Conservation (phyloP, 2,888 invertebrate species). For the Agrilus mali region DNA sequence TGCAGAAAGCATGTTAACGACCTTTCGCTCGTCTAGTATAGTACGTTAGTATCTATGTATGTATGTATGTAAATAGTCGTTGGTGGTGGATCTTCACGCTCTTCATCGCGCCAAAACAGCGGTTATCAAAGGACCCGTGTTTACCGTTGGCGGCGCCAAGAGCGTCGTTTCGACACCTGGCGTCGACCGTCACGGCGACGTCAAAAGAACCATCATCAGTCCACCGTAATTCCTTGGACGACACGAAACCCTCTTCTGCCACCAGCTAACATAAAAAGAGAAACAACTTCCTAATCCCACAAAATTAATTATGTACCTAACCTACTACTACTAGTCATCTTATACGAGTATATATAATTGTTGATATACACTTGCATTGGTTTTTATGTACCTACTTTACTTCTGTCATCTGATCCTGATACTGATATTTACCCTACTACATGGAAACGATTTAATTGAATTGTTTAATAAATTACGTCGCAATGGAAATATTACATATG, state of each 20-base stretch:
- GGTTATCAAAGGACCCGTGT: conserved; percentile 14
- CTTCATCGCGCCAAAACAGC: conserved; percentile 12
- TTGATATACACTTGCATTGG: neutral
- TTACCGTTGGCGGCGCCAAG: conserved; percentile 18
- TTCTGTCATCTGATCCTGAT: no score
- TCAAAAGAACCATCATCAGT: conserved; percentile 10
- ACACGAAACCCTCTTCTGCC: no score
- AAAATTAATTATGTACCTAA: conserved; percentile 1
- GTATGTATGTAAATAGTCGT: no score
- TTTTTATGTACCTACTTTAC: neutral
- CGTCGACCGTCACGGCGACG: conserved; percentile 15
- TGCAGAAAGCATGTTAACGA: conserved; percentile 11
- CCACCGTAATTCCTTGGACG: conserved; percentile 5
- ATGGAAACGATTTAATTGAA: no score
- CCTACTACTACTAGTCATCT: no score
- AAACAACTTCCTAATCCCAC: conserved; percentile 2
- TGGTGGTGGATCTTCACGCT: no score
- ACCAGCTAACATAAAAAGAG: conserved; percentile 5
- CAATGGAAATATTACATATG: no score
- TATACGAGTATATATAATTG: no score
- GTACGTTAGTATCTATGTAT: no score
- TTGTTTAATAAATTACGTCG: no score
- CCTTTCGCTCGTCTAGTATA: conserved; percentile 9
- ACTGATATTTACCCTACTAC: no score
- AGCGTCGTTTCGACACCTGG: conserved; percentile 21